Base-by-base conservation (phyloP, 2,113 vertebrate species). In the Lycaon pictus region DNA sequence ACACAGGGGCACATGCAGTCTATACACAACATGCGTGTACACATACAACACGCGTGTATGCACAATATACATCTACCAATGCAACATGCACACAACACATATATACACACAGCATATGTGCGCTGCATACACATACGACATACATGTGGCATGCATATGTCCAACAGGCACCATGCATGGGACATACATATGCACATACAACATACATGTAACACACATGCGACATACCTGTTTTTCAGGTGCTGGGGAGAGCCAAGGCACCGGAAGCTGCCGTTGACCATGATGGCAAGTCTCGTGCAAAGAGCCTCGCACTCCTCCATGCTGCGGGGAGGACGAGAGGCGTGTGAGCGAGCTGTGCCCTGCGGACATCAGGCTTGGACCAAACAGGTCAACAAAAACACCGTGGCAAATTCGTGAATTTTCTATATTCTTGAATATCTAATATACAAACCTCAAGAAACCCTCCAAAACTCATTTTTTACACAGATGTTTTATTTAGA, bases 261-360 rank as follows among this genome's bases (percentile, higher is more conserved):
- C 93, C 93, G 98, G 98, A 99, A 99, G 98, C 99, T 98, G 97
- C 99, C 99, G 76, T 99, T 98, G 72, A 99, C 99, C 99, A 99
- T 99, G 87, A 99, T 99, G 95, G 99, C 99, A 95, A 99, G 99
- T 48, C 99, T 98, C 16, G 98, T 98, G 94, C 99, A 99, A 92
- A 99, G 98, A 0, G 99, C 99, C 98, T 99, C 99, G 60, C 99
- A 99, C 96, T 99, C 99, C 98, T 99, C 99, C 99, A 99, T 99
- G 94, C 99, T 99, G 98, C 88, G 23, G 27, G 13, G 29, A 84
- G 7, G 32, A 35, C 67, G 8, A 11, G 29, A 82, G 51, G 12
- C 35, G 15, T 2, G 56, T 65, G 25, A 76, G 87, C 19, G 5
- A 94, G 27, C 15, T 16, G 10, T 4, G 2, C 11, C 6, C 20